A percentile compares a stretch with the other conserved stretches of the same genome.
Evolutionary conservation across 2,113 vertebrate species (phyloP).

Genomic region (Shinisaurus crocodilurus): DNA sequence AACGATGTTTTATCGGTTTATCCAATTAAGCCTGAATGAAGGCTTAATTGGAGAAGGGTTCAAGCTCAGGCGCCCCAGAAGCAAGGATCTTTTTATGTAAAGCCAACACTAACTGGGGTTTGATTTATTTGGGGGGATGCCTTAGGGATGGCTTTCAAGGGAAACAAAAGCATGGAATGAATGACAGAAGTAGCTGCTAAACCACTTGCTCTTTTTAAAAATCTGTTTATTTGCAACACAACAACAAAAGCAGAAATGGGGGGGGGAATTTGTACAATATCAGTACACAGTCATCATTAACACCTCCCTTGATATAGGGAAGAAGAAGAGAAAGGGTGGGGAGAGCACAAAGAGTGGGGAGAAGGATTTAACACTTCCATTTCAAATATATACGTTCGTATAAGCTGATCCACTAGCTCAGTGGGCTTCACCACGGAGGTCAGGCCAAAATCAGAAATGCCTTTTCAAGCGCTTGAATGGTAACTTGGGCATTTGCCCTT

Average conservation of each 20-base stretch:
- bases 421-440: not conserved
- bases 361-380: too few relatives aligned
- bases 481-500: not conserved
- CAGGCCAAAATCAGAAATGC: not conserved
- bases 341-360: too few relatives aligned
- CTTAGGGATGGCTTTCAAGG: not conserved
- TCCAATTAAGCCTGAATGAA: conserved; percentile 30
- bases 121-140: not conserved
- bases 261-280: too few relatives aligned
- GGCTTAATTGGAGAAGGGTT: conserved; percentile 42
- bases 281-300: too few relatives aligned
- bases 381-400: too few relatives aligned
- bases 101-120: not conserved
- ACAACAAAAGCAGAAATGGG: too few relatives aligned
- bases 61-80: not conserved
- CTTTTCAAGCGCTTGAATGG: not conserved
- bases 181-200: not conserved
- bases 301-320: too few relatives aligned
- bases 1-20: conserved; percentile 38
- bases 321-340: too few relatives aligned
- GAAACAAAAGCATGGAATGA: not conserved
- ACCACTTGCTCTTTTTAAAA: not conserved
- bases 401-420: too few relatives aligned
- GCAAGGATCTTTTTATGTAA: not conserved
- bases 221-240: too few relatives aligned